Conservation (phyloP, 2,888 invertebrate genomes). For the Amblyjoppa fuscipennis region DNA sequence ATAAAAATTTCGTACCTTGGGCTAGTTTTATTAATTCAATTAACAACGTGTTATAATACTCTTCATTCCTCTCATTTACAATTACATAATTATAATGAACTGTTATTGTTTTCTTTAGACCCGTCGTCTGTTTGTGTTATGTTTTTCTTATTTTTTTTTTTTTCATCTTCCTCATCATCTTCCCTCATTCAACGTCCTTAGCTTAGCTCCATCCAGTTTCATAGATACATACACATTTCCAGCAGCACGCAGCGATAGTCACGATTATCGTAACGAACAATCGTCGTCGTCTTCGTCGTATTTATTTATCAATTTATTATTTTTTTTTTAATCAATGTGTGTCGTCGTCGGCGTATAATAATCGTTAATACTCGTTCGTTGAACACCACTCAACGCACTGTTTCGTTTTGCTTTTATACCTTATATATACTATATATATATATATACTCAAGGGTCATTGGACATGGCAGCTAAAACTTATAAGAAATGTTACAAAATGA, state of each 20-base stretch:
- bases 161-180: conserved; percentile 39
- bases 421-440: conserved; percentile 68
- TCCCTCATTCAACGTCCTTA: conserved; percentile 73
- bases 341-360: conserved; percentile 67
- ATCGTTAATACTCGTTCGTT: conserved; percentile 67
- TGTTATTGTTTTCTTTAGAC: conserved; percentile 81
- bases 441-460: conserved; percentile 74
- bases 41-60: conserved; percentile 85
- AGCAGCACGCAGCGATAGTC: conserved; percentile 76
- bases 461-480: conserved; percentile 84
- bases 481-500: conserved; percentile 84
- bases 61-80: conserved; percentile 84
- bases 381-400: conserved; percentile 77
- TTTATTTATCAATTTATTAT: conserved; percentile 58
- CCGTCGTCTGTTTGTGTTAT: conserved; percentile 79
- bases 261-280: conserved; percentile 66
- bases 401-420: conserved; percentile 49
- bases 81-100: conserved; percentile 82
- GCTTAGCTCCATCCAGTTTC: conserved; percentile 79
- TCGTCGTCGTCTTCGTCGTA: conserved; percentile 70
- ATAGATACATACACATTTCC: conserved; percentile 78
- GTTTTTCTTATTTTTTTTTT: conserved; percentile 46
- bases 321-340: conserved; percentile 49
- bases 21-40: conserved; percentile 85
- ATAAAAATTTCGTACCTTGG: conserved; percentile 78